A percentile compares a stretch with the other conserved stretches of the same genome.
phyloP scores from a whole-genome alignment of 2,797 vertebrate genomes.

The Danio albolineatus region DNA sequence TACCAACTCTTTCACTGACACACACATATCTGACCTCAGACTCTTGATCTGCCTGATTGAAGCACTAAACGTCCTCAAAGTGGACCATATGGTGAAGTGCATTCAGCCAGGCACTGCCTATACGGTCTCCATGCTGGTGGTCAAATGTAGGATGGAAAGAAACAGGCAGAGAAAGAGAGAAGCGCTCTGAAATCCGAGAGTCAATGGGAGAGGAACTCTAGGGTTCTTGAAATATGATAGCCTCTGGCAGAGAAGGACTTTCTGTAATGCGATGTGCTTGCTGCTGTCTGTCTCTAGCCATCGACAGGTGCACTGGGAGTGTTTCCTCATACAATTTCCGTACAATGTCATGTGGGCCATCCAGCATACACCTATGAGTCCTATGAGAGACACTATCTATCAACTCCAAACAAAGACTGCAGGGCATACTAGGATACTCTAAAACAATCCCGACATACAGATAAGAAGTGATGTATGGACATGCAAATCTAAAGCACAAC shows the following conservation, averaged over 20 bases:
- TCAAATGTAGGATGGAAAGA: conserved; percentile 57
- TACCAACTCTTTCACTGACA: conserved; percentile 34
- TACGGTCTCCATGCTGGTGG: conserved; percentile 23
- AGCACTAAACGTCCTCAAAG: neutral
- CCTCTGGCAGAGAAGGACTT: conserved; percentile 37
- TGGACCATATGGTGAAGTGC: conserved; percentile 10
- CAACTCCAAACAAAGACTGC: conserved; percentile 18
- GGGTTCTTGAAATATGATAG: conserved; percentile 56
- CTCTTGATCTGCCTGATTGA: neutral
- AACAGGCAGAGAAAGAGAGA: conserved; percentile 18
- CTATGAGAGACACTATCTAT: neutral
- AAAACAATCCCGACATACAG: neutral
- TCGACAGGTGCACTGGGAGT: conserved; percentile 75
- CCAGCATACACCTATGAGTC: conserved; percentile 26
- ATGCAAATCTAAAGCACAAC: neutral
- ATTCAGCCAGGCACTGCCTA: neutral
- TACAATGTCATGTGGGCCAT: conserved; percentile 17
- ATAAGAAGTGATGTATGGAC: neutral
- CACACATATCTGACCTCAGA: conserved; percentile 1
- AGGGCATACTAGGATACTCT: neutral
- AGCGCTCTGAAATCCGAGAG: conserved; percentile 45
- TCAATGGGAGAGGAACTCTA: conserved; percentile 45
- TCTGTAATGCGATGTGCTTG: conserved; percentile 71
- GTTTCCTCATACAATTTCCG: conserved; percentile 55
- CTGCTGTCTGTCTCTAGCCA: conserved; percentile 64